Percentiles rank a stretch among this genome's conserved stretches.
Evolutionary conservation across 1,140 invertebrate species (phyloP).

Genomic region (Teleogryllus occipitalis): DNA sequence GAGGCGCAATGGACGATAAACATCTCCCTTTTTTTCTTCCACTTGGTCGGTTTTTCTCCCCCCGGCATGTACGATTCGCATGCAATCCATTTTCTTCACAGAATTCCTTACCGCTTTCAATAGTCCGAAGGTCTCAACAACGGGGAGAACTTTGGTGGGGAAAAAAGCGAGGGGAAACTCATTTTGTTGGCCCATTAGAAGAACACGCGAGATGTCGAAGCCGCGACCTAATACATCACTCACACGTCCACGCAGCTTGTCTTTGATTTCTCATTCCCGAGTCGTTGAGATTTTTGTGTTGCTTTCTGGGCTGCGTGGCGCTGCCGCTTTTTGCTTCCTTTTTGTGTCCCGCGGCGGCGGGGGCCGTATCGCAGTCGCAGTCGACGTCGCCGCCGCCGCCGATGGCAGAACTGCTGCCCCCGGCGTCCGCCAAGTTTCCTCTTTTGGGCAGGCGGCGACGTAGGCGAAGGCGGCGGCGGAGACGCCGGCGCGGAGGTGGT

Average conservation of each 20-base stretch:
- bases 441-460: too few species aligned
- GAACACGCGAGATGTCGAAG: neutral
- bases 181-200: conserved; percentile 16
- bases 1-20: conserved; percentile 12
- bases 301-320: too few species aligned
- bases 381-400: too few species aligned
- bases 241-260: neutral
- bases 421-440: too few species aligned
- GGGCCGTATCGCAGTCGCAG: too few species aligned
- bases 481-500: too few species aligned
- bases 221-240: conserved; percentile 6
- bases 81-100: conserved; percentile 16
- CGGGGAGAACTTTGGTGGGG: neutral
- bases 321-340: too few species aligned
- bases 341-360: too few species aligned
- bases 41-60: neutral
- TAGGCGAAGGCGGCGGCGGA: too few species aligned
- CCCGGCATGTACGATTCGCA: neutral
- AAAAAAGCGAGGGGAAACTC: neutral
- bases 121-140: neutral
- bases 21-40: conserved; percentile 9
- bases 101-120: conserved; percentile 15
- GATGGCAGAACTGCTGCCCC: too few species aligned
- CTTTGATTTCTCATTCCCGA: conserved; percentile 13
- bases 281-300: too few species aligned